Evolutionary conservation across 53 echinoderm and acorn worm genomes (phyloP), one percentile per base, ranked within the genome.

Genomic region (Astropecten irregularis): DNA sequence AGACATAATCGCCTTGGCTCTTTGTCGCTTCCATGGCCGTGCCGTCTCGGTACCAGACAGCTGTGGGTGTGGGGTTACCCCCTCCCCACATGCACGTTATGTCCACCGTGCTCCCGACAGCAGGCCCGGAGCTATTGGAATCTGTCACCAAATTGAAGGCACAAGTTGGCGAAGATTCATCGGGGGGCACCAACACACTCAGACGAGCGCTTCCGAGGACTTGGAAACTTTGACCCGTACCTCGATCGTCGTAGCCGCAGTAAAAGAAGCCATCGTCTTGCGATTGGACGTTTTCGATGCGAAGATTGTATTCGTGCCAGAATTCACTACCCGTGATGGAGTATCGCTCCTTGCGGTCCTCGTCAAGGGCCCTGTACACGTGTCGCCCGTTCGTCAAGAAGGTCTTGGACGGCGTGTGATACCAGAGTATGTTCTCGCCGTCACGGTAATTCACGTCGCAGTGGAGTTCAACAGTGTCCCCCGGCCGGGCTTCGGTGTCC

Each of bases 391-490:
- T 40, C 4, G 74, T 30, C 39, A 85, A 19, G 52, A 47, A 85
- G 2, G 18, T 7, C 9, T 49, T 77, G 25, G 62, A 44, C 7
- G 84, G 48, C 9, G 42, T 31, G 1, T 87, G 91, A 4, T 84
- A 63, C 87, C 87, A 91, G 54, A 79, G 40, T 0, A 91, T 77
- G 10, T 48, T 72, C 14, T 48, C 66, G 14, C 50, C 72, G 7
- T 69, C 63, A 53, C 77, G 87, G 25, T 65, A 69, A 68, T 91
- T 83, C 10, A 91, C 85, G 34, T 91, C 91, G 52, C 91, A 91
- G 7, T 13, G 27, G 9, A 91, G 65, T 23, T 82, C 74, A 29
- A 84, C 88, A 14, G 88, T 84, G 9, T 71, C 58, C 26, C 91
- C 91, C n/a, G 59, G 26, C 63, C 51, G 49, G 53, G 66, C 74